Percentiles rank a stretch among this genome's conserved stretches.
Evolutionary conservation across 2,113 vertebrate genomes (phyloP).

Genomic region (Oostethus manadensis): DNA sequence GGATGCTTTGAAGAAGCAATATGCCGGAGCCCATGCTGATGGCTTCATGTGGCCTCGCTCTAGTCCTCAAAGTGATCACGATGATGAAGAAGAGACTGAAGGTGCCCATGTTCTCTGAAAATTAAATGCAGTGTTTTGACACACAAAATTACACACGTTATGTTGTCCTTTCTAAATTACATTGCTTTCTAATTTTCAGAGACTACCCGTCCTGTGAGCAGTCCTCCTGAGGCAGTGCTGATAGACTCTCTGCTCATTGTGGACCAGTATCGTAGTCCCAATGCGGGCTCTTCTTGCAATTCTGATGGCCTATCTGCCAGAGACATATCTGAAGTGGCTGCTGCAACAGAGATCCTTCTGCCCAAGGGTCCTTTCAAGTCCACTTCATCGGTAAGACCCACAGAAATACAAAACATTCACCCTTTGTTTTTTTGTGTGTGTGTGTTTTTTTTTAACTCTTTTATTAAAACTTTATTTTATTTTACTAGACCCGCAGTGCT

Average conservation of each 20-base stretch:
- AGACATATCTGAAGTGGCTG: slow-evolving; percentile 86
- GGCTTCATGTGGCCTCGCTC: slow-evolving; percentile 86
- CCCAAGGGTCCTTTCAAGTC: slow-evolving; percentile 85
- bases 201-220: slow-evolving; percentile 57
- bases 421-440: too few species aligned
- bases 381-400: slow-evolving; percentile 73
- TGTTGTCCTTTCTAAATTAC: background rate
- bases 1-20: slow-evolving; percentile 84
- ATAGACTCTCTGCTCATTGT: slow-evolving; percentile 86
- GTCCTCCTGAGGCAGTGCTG: slow-evolving; percentile 77
- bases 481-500: slow-evolving; percentile 69
- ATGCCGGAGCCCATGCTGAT: slow-evolving; percentile 88
- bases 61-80: slow-evolving; percentile 74
- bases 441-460: background rate
- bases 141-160: background rate
- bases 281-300: slow-evolving; percentile 65
- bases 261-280: slow-evolving; percentile 78
- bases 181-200: slow-evolving; percentile 55
- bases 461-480: slow-evolving; percentile 4
- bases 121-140: background rate
- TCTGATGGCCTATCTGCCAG: slow-evolving; percentile 69
- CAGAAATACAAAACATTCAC: background rate
- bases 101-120: slow-evolving; percentile 32
- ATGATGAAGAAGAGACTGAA: slow-evolving; percentile 81
- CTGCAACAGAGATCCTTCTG: slow-evolving; percentile 81